Base-by-base conservation (phyloP, 2,888 invertebrate species). In the Acronicta leporina region DNA sequence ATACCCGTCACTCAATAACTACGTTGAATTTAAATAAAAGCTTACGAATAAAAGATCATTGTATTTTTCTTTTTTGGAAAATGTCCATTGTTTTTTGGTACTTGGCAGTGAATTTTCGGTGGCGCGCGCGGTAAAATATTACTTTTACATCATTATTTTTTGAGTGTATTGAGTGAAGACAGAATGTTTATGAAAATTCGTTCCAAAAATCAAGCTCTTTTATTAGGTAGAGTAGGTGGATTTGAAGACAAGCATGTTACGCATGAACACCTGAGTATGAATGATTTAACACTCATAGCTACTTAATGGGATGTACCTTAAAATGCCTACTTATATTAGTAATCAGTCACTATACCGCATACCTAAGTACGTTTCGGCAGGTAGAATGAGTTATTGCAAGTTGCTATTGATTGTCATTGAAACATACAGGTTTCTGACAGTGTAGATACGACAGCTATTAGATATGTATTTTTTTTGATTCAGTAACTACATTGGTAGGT, bases 1-100 rank as follows among this genome's bases (percentile, higher is more conserved):
- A 92, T 89, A 89, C 90, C 87, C 84, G 88, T 88, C 92, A 90
- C 89, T 92, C 91, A 90, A 91, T 90, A 88, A 87, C 89, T 82
- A 86, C 83, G 85, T 80, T 87, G 84, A 85, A 92, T 92, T 91
- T 90, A 88, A 92, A 92, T 91, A 89, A 87, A 89, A 86, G 78
- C 80, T 82, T 78, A 73, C 65, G 53, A 74, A 77, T 77, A 70
- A 73, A 63, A 68, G 16, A 63, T 56, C 63, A 68, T 43, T 58
- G 57, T 65, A 65, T 0, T 40, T 73, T 67, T 79, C 79, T 72
- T 76, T 79, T 79, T 72, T 77, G 56, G 54, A 68, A 65, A 67
- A 68, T 62, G 45, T 62, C 57, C 68, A 67, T 76, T 69, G 65
- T 65, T 65, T 72, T 55, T 68, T 62, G 52, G 57, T 67, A 67